These are phyloP conservation scores for Chrysotoxum bicinctum DNA, from an alignment of 2,888 invertebrate species.

Conservation along the genomic window DNA sequence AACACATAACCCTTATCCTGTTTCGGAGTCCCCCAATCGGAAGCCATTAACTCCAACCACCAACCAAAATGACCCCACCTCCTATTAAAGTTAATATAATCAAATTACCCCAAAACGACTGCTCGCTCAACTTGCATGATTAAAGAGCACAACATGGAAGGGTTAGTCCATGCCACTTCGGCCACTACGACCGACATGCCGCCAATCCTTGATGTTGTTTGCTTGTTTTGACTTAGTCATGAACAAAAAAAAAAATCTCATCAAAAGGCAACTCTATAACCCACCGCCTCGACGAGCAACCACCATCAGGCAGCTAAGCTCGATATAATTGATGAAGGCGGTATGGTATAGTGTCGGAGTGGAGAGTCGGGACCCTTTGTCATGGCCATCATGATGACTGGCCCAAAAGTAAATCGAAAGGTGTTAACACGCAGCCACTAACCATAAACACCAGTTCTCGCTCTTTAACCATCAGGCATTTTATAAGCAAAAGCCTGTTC, in stretches of 20 bases:
- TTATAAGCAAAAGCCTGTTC: constrained; percentile 30
- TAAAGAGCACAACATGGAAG: constrained; percentile 62
- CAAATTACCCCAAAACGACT: constrained; percentile 60
- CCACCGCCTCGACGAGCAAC: background rate
- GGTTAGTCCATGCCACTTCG: constrained; percentile 42
- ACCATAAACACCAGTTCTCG: constrained; percentile 26
- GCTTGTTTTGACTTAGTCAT: constrained; percentile 65
- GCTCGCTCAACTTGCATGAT: constrained; percentile 54
- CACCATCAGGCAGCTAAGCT: constrained; percentile 1
- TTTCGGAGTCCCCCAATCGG: constrained; percentile 48
- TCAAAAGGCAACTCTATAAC: constrained; percentile 33
- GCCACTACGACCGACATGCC: constrained; percentile 22
- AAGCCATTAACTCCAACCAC: constrained; percentile 52
- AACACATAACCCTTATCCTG: constrained; percentile 15
- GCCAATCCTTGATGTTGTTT: constrained; percentile 68
- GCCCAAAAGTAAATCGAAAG: constrained; percentile 64
- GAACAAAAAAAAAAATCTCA: constrained; percentile 47
- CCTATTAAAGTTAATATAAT: constrained; percentile 59
- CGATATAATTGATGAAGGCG: constrained; percentile 67
- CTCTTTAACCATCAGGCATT: constrained; percentile 32
- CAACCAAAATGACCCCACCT: constrained; percentile 38
- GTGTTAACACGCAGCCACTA: constrained; percentile 69
- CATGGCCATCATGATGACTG: constrained; percentile 56
- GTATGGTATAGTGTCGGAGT: constrained; percentile 49
- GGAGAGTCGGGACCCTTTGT: constrained; percentile 65